phyloP scores from a whole-genome alignment of 2,888 invertebrate genomes.

The Acanthococcus lagerstroemiae region DNA sequence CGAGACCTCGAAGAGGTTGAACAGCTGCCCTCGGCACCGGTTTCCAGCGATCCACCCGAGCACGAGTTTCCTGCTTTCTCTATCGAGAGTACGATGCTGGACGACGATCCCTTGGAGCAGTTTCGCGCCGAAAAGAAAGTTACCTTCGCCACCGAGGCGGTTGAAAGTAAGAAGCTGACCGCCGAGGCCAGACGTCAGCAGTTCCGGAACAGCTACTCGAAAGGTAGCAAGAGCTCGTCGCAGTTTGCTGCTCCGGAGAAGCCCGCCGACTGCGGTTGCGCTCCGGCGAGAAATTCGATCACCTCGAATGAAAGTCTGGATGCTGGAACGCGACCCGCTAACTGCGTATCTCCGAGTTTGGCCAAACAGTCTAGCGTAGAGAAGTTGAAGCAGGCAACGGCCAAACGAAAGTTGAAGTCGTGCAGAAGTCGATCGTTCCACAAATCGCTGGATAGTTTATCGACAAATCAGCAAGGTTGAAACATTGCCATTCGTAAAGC shows the following conservation, averaged over 20 bases:
- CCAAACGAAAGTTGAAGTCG: slow-evolving; percentile 31
- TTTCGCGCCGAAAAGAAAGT: slow-evolving; percentile 9
- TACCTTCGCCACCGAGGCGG: slow-evolving; percentile 3
- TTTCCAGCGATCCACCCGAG: too few species aligned
- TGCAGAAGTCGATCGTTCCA: slow-evolving; percentile 33
- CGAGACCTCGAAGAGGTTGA: too few species aligned
- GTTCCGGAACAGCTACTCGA: slow-evolving; percentile 17
- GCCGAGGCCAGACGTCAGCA: slow-evolving; percentile 10
- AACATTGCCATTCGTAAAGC: slow-evolving; percentile 1
- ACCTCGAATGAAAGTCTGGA: too few species aligned
- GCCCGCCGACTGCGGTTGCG: neutral
- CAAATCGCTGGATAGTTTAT: slow-evolving; percentile 31
- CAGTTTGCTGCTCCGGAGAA: neutral
- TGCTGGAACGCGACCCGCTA: neutral
- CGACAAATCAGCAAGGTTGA: neutral
- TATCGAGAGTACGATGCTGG: too few species aligned
- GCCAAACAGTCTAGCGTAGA: neutral
- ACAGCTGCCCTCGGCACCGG: too few species aligned
- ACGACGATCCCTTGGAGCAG: too few species aligned
- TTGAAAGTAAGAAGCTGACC: neutral
- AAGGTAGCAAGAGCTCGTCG: neutral
- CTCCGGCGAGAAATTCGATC: too few species aligned
- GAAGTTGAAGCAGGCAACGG: neutral
- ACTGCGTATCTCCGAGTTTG: neutral
- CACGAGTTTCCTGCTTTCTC: too few species aligned